Evolutionary conservation across 2,888 invertebrate species (phyloP).

Genomic region (Andrena flavipes): DNA sequence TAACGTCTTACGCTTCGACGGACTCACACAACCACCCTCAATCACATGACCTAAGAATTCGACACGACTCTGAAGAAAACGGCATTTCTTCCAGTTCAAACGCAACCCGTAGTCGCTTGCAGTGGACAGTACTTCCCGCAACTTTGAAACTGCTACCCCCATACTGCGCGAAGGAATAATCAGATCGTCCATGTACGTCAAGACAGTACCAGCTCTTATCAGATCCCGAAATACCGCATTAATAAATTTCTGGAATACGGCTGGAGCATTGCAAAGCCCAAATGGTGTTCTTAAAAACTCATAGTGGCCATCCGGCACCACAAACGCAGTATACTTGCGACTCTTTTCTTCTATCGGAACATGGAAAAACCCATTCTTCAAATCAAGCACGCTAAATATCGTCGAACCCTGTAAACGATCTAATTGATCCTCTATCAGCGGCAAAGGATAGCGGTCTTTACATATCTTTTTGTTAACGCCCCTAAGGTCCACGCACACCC

Average conservation of each 20-base stretch:
- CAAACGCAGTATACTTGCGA: conserved; percentile 72
- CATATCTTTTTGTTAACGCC: conserved; percentile 13
- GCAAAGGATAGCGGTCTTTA: conserved; percentile 12
- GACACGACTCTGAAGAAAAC: too few relatives aligned
- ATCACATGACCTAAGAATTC: too few relatives aligned
- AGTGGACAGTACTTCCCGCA: not conserved
- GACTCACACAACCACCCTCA: too few relatives aligned
- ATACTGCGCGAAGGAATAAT: conserved; percentile 2
- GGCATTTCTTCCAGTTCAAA: too few relatives aligned
- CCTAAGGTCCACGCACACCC: conserved; percentile 81
- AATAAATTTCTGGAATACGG: conserved; percentile 58
- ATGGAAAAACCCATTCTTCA: conserved; percentile 74
- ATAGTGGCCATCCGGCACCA: conserved; percentile 69
- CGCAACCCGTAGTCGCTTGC: conserved; percentile 1
- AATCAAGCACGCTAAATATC: conserved; percentile 21
- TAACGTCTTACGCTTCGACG: too few relatives aligned
- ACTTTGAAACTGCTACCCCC: not conserved
- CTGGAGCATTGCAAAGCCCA: conserved; percentile 64
- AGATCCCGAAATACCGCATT: conserved; percentile 55
- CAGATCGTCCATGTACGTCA: conserved; percentile 24
- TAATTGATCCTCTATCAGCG: conserved; percentile 41
- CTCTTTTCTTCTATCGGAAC: conserved; percentile 67
- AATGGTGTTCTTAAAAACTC: conserved; percentile 71
- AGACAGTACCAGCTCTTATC: conserved; percentile 15
- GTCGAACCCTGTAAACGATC: not conserved